Evolutionary conservation across 2,113 vertebrate genomes (phyloP), one percentile per base, ranked within the genome.

Genomic region (Pelvicachromis taeniatus): DNA sequence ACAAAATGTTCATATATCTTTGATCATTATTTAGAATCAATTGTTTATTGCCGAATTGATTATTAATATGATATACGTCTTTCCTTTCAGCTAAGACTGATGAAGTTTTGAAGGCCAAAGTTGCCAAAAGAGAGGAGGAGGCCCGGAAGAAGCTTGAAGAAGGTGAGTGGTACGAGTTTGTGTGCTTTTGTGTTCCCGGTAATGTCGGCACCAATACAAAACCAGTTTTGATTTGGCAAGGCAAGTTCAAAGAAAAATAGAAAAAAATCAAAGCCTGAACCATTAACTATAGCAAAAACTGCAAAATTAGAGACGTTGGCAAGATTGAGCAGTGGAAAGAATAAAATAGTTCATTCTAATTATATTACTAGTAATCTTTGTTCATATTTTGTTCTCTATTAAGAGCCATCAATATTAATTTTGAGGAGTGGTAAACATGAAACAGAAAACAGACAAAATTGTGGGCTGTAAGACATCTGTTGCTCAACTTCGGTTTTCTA

Each of bases 51-150:
- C 42, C 50, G 14, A 4, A 54, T 21, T 45, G 16, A 45, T 35
- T 4, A 23, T 26, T 23, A 9, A 54, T 29, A 42, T 78, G 1
- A 4, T 56, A 3, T 38, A 12, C 5, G 2, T 87, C 90, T 87
- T 81, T 92, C 10, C 92, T 95, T 93, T 45, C 61, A 99, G 98
- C 97, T 40, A 99, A 98, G 95, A 98, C 98, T 17, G 98, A 99
- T 52, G 98, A 99, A 95, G 97, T 95, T 0, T 80, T 99, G 83
- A 98, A 97, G 92, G 97, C 97, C 82, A 99, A 97, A 95, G 97
- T 98, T 90, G 94, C 93, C 54, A 98, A 96, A 91, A 97, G 96
- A 87, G 97, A 98, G 82, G 97, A 98, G 61, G 97, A 98, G 90
- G 97, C 97, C 3, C 97, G 95, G 86, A 97, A 96, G 93, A 97